Evolutionary conservation across 1,140 invertebrate species (phyloP).

Genomic region (Melanaphis sacchari): DNA sequence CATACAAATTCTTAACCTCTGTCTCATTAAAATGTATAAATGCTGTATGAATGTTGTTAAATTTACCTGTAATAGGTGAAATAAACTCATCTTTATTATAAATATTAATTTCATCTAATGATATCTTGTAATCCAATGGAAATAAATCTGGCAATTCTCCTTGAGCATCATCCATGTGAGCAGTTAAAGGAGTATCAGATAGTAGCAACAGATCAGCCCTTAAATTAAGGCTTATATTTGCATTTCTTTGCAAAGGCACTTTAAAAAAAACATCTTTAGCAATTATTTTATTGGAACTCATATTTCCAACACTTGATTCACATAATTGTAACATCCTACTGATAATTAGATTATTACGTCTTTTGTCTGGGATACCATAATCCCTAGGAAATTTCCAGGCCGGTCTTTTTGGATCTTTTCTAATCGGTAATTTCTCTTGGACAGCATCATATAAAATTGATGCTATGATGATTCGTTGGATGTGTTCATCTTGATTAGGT

Average conservation of each 20-base stretch:
- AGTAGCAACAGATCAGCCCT: conserved; percentile 72
- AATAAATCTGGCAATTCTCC: conserved; percentile 72
- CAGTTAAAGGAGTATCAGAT: conserved; percentile 69
- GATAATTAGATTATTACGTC: conserved; percentile 74
- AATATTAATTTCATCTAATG: conserved; percentile 69
- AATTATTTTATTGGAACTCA: conserved; percentile 62
- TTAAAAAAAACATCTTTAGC: conserved; percentile 58
- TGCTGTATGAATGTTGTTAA: conserved; percentile 70
- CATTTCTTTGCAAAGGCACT: conserved; percentile 56
- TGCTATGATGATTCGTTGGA: conserved; percentile 68
- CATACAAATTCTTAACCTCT: conserved; percentile 73
- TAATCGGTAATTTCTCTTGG: conserved; percentile 77
- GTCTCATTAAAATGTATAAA: conserved; percentile 73
- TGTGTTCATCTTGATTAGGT: conserved; percentile 59
- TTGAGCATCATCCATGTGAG: conserved; percentile 65
- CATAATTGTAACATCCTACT: conserved; percentile 76
- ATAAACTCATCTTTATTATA: conserved; percentile 50
- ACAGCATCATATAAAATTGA: conserved; percentile 80
- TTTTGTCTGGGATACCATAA: conserved; percentile 75
- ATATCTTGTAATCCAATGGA: conserved; percentile 75
- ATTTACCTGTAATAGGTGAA: conserved; percentile 36
- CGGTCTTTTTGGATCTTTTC: conserved; percentile 73
- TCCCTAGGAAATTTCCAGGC: conserved; percentile 74
- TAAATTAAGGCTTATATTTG: conserved; percentile 68
- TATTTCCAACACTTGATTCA: conserved; percentile 70